These are phyloP conservation scores for Malaclemys terrapin DNA, from an alignment of 2,113 vertebrate genomes.

Conservation along the genomic window DNA sequence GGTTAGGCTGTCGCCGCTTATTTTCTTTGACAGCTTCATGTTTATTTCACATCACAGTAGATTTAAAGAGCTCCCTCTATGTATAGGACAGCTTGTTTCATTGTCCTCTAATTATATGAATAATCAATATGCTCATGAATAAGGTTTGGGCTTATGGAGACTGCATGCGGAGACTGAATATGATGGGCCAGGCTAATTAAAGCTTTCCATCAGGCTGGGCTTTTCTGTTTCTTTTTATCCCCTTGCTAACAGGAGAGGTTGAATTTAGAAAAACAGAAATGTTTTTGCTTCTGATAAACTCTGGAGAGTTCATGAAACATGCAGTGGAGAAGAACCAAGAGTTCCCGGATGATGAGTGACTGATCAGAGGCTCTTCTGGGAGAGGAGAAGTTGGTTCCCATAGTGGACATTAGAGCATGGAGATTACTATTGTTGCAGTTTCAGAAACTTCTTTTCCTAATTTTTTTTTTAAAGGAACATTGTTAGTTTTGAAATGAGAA, in stretches of 20 bases:
- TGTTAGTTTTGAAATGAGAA: no score
- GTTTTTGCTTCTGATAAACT: background rate
- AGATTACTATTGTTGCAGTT: background rate
- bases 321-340: background rate
- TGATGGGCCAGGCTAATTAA: constrained; percentile 36
- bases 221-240: constrained; percentile 14
- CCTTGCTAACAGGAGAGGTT: background rate
- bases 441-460: background rate
- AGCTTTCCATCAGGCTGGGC: constrained; percentile 30
- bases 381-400: background rate
- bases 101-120: background rate
- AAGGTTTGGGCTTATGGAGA: constrained; percentile 1
- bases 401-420: background rate
- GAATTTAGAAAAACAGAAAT: background rate
- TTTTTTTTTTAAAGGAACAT: no score
- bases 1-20: constrained; percentile 31
- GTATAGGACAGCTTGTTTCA: constrained; percentile 6
- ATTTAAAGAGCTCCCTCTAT: background rate
- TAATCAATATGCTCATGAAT: background rate
- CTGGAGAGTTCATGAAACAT: background rate
- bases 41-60: constrained; percentile 23
- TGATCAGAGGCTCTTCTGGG: background rate
- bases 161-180: constrained; percentile 8
- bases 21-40: constrained; percentile 55
- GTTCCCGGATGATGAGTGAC: background rate